These are phyloP conservation scores for Coecobrya sp. DNA, from an alignment of 2,888 invertebrate genomes.

Conservation along the genomic window DNA sequence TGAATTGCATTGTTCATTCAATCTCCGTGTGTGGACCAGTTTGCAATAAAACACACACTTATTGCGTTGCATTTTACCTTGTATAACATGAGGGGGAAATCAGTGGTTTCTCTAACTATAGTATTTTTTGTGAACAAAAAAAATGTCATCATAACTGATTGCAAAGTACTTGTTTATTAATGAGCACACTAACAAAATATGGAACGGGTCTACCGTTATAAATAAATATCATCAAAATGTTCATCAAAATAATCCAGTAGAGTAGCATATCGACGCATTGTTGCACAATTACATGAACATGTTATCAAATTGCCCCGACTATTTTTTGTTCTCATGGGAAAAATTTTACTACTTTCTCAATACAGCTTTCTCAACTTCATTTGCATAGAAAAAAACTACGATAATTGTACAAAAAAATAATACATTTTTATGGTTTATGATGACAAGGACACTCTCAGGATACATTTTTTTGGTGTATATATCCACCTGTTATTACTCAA, in stretches of 20 bases:
- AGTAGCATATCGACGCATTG: too few relatives aligned
- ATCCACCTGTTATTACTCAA: too few relatives aligned
- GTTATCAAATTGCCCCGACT: neutral
- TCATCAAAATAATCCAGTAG: neutral
- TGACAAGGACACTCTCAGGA: too few relatives aligned
- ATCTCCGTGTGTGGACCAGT: neutral
- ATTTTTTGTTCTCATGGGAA: too few relatives aligned
- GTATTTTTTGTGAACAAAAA: too few relatives aligned
- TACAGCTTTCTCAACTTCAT: too few relatives aligned
- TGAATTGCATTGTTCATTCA: slow-evolving; percentile 54
- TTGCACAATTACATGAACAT: too few relatives aligned
- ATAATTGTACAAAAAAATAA: too few relatives aligned
- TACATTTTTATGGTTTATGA: too few relatives aligned
- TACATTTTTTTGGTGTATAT: too few relatives aligned
- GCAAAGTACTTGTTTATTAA: slow-evolving; percentile 15
- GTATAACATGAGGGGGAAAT: slow-evolving; percentile 58
- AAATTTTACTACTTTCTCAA: too few relatives aligned
- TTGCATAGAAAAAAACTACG: too few relatives aligned
- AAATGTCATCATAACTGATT: neutral
- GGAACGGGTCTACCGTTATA: neutral
- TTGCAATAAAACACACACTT: slow-evolving; percentile 38
- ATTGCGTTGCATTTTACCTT: neutral
- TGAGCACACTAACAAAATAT: neutral
- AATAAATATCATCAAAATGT: neutral
- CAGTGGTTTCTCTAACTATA: slow-evolving; percentile 59